Percentiles rank a stretch among this genome's conserved stretches.
phyloP scores from a whole-genome alignment of 2,888 invertebrate species.

The Julus scanicus region DNA sequence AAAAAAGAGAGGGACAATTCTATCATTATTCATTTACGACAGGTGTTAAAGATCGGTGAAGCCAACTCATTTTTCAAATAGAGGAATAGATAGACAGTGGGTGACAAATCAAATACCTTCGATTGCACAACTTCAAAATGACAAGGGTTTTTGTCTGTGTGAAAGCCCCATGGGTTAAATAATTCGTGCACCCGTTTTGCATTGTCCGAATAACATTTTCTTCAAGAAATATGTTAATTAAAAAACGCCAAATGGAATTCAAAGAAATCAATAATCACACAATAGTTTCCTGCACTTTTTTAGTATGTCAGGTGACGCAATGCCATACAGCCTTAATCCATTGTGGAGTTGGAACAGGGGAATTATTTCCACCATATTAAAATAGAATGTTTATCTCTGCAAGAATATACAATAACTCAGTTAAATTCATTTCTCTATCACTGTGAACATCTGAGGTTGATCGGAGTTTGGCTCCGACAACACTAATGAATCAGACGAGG shows the following conservation, averaged over 20 bases:
- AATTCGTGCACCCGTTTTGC: not conserved
- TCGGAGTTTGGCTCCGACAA: too few relatives aligned
- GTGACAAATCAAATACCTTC: constrained; percentile 42
- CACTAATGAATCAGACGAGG: too few relatives aligned
- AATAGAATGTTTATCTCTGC: too few relatives aligned
- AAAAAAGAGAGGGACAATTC: constrained; percentile 42
- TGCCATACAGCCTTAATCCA: too few relatives aligned
- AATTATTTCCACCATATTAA: too few relatives aligned
- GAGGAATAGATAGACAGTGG: constrained; percentile 34
- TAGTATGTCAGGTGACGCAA: not conserved
- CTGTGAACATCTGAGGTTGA: too few relatives aligned
- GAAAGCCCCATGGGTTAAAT: not conserved
- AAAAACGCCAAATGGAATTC: not conserved
- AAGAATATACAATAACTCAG: too few relatives aligned
- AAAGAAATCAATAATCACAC: not conserved
- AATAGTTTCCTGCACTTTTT: not conserved
- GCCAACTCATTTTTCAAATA: constrained; percentile 31
- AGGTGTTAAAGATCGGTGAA: constrained; percentile 42
- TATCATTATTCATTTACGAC: constrained; percentile 31
- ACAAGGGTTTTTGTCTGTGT: constrained; percentile 11
- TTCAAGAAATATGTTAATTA: not conserved
- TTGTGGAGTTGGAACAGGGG: too few relatives aligned
- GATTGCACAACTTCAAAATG: not conserved
- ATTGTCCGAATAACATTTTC: not conserved
- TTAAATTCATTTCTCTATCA: too few relatives aligned